phyloP scores from a whole-genome alignment of 1,140 invertebrate genomes.

The Euura lappo region DNA sequence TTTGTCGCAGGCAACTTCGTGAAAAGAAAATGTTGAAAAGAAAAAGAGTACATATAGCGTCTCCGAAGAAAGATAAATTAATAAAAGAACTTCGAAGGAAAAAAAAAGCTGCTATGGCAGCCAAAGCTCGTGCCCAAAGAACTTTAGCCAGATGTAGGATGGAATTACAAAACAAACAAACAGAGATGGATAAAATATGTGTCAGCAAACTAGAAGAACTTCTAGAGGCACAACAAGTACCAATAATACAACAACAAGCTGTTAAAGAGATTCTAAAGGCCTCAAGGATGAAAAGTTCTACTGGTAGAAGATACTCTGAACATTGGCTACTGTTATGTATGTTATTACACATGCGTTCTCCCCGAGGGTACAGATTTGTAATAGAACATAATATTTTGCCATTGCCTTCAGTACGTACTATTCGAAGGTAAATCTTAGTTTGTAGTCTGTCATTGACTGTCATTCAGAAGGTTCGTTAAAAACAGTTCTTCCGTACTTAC shows the following conservation, averaged over 20 bases:
- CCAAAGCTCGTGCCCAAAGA: not conserved
- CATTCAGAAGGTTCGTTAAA: not conserved
- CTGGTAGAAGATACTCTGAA: constrained; percentile 20
- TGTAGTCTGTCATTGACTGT: not conserved
- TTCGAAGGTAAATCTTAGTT: constrained; percentile 16
- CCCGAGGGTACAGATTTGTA: constrained; percentile 17
- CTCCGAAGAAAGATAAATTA: not conserved
- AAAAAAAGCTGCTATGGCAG: not conserved
- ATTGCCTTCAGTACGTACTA: constrained; percentile 20
- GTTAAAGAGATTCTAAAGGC: constrained; percentile 21
- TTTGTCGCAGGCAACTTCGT: no score
- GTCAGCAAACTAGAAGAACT: not conserved
- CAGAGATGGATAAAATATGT: not conserved
- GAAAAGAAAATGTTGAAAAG: not conserved
- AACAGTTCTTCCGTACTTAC: constrained; percentile 11
- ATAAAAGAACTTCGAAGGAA: not conserved
- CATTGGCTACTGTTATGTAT: constrained; percentile 28
- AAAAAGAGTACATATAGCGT: not conserved
- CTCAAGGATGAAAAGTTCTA: constrained; percentile 15
- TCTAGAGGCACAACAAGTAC: not conserved
- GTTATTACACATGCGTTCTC: constrained; percentile 22
- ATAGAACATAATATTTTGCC: constrained; percentile 20
- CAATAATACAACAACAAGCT: constrained; percentile 6
- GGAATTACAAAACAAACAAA: not conserved
- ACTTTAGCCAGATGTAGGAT: no score